Base-by-base conservation (phyloP, 2,888 invertebrate species). In the Trichacis sp. region DNA sequence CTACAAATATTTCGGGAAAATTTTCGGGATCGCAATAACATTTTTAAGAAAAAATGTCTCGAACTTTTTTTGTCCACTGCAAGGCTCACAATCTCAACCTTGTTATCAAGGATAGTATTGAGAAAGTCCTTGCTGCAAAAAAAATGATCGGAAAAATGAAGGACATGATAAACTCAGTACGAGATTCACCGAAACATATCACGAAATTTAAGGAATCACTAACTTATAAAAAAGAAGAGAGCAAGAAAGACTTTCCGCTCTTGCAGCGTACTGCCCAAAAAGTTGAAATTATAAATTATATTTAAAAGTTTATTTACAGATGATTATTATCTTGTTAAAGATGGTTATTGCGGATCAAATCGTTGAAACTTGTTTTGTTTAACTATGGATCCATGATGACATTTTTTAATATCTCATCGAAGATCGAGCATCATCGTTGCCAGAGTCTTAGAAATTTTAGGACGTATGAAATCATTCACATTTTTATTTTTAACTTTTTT, bases 11-110 rank as follows among this genome's bases (percentile, higher is more conserved):
- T 49, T 45, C 64, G 1, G 72, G 71, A 11, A 54, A 59, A 38
- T 51, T 73, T 11, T 60, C 60, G 20, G 70, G 73, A 38, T 66
- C 71, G 20, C 72, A 71, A 43, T 30, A 63, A 38, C 71, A 69
- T 45, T 60, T 73, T 11, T 48, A 47, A 54, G 56, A 70, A 60
- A 64, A 68, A 53, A 57, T 64, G 43, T 60, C 60, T 9, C 48
- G 64, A 46, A 68, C 72, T 12, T 29, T 72, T 29, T 65, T 62
- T 36, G 64, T 69, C 19, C 70, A 73, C 38, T 71, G 71, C 55
- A 65, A 68, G 54, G 72, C 69, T 29, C 68, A 74, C 51, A 58
- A 59, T 33, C 52, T 66, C 11, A 71, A 69, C 49, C 64, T 73
- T 29, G 70, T 48, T 17, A 68, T 69, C 15, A 67, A 72, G 64